Conservation (phyloP, 2,888 invertebrate genomes). For the Drosophila prolongata region DNA sequence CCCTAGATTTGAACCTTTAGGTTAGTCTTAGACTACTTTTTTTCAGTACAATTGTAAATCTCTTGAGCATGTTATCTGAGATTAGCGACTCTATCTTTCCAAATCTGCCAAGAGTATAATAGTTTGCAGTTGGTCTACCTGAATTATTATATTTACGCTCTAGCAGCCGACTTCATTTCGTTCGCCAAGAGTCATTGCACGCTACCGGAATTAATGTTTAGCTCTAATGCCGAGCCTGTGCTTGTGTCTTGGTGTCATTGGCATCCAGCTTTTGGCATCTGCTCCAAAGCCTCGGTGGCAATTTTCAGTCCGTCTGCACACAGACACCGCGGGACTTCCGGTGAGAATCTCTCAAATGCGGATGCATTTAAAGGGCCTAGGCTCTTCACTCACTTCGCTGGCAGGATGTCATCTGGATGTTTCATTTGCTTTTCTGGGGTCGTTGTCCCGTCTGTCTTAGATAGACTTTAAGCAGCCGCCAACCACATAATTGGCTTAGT, state of each 20-base stretch:
- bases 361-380: constrained; percentile 46
- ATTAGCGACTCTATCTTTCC: background rate
- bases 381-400: constrained; percentile 17
- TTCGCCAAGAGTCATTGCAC: constrained; percentile 39
- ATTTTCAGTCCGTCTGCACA: constrained; percentile 35
- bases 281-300: constrained; percentile 18
- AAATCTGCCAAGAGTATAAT: background rate
- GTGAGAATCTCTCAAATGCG: constrained; percentile 58
- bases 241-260: constrained; percentile 35
- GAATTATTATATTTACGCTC: constrained; percentile 26
- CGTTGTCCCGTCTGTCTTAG: constrained; percentile 16
- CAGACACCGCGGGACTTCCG: constrained; percentile 55
- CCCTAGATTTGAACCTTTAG: too few relatives aligned
- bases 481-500: background rate
- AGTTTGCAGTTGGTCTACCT: background rate
- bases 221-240: constrained; percentile 32
- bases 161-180: constrained; percentile 6
- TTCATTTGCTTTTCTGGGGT: constrained; percentile 13
- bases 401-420: constrained; percentile 20
- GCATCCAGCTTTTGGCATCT: constrained; percentile 22
- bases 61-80: too few relatives aligned
- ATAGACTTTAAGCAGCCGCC: background rate
- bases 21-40: too few relatives aligned
- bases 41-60: too few relatives aligned
- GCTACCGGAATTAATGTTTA: constrained; percentile 46